Percentiles rank a stretch among this genome's conserved stretches.
Conservation (phyloP, 2,797 vertebrate genomes). For the Hirundo rustica region DNA sequence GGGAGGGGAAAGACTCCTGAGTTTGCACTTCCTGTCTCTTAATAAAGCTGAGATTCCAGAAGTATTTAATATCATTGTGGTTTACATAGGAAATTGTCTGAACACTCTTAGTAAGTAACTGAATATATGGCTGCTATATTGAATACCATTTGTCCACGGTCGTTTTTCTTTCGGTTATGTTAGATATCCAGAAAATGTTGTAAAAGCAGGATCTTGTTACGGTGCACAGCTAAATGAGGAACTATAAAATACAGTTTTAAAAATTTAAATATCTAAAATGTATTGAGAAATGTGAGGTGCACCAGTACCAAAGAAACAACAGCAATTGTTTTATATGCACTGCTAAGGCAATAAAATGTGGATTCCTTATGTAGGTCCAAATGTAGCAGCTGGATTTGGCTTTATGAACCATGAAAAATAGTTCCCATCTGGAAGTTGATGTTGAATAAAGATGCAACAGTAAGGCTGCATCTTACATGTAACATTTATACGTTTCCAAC, state of each 20-base stretch:
- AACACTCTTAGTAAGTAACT: slow-evolving; percentile 71
- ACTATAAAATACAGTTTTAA: slow-evolving; percentile 67
- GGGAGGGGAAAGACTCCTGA: slow-evolving; percentile 69
- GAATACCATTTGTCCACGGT: slow-evolving; percentile 54
- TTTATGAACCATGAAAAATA: slow-evolving; percentile 87
- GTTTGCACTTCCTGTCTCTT: slow-evolving; percentile 76
- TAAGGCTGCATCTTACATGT: slow-evolving; percentile 77
- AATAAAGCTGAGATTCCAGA: slow-evolving; percentile 76
- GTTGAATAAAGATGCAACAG: slow-evolving; percentile 85
- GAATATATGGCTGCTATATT: slow-evolving; percentile 62
- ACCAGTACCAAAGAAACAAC: slow-evolving; percentile 72
- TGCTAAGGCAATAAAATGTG: slow-evolving; percentile 80
- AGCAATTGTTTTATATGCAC: slow-evolving; percentile 81
- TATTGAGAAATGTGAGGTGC: slow-evolving; percentile 69
- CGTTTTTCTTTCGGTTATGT: slow-evolving; percentile 69
- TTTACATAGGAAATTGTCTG: slow-evolving; percentile 76
- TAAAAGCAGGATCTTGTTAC: slow-evolving; percentile 67
- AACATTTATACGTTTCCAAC: slow-evolving; percentile 71
- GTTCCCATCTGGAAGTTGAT: slow-evolving; percentile 84
- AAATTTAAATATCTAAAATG: slow-evolving; percentile 70
- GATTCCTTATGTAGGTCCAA: slow-evolving; percentile 84
- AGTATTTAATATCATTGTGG: slow-evolving; percentile 77
- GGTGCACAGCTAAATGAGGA: slow-evolving; percentile 62
- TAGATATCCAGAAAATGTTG: slow-evolving; percentile 71
- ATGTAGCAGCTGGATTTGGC: slow-evolving; percentile 84